These are phyloP conservation scores for Calcarius ornatus DNA, from an alignment of 2,113 vertebrate species.

Conservation along the genomic window DNA sequence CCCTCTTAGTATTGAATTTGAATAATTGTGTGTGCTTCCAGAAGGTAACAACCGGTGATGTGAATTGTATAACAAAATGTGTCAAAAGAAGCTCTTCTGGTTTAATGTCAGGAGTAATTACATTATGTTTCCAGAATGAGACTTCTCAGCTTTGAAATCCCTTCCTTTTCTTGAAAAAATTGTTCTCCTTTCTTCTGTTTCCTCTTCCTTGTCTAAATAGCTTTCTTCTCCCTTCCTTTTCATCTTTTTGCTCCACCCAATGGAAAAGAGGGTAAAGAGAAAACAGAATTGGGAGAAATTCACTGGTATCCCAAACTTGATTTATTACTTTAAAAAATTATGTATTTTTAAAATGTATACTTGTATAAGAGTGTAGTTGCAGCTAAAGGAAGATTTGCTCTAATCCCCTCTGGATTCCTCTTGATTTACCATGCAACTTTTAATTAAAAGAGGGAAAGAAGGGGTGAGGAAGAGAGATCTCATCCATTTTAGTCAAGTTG, in stretches of 20 bases:
- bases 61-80: not conserved
- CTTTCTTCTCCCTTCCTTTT: not conserved
- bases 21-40: not conserved
- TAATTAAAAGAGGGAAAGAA: constrained; percentile 1
- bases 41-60: not conserved
- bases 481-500: not conserved
- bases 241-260: not conserved
- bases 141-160: not conserved
- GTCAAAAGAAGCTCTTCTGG: not conserved
- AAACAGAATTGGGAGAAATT: not conserved
- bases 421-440: not conserved
- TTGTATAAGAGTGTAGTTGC: not conserved
- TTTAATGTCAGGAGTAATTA: not conserved
- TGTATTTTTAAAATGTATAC: not conserved
- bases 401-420: not conserved
- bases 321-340: not conserved
- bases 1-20: not conserved
- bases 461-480: not conserved
- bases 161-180: not conserved
- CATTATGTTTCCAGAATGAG: not conserved
- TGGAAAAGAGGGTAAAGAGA: not conserved
- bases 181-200: not conserved
- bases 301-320: not conserved
- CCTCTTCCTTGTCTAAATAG: not conserved
- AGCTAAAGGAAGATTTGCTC: not conserved